These are phyloP conservation scores for Eolophus roseicapilla DNA, from an alignment of 2,113 vertebrate species.

Conservation along the genomic window DNA sequence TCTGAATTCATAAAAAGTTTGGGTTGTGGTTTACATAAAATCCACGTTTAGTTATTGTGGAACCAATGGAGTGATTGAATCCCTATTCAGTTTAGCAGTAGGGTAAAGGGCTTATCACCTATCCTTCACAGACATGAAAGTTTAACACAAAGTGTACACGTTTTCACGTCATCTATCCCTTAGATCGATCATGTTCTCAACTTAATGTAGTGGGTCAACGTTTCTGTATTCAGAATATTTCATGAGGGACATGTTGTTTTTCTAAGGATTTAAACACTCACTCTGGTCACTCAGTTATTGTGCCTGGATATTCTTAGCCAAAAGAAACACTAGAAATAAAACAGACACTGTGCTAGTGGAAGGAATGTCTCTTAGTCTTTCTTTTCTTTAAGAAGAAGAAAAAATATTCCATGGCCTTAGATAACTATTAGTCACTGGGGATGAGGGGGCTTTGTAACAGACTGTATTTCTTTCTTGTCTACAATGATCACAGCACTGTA, in stretches of 20 bases:
- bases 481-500: background rate
- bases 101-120: conserved; percentile 36
- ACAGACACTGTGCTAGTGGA: background rate
- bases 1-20: conserved; percentile 72
- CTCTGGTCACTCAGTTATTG: background rate
- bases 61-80: conserved; percentile 34
- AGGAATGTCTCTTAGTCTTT: background rate
- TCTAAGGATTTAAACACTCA: background rate
- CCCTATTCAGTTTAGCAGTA: background rate
- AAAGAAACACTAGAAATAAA: background rate
- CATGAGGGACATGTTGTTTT: background rate
- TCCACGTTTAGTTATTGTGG: conserved; percentile 64
- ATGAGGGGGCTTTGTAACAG: background rate
- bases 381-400: background rate
- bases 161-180: background rate
- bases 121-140: conserved; percentile 36
- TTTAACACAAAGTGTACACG: background rate
- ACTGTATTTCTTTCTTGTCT: background rate
- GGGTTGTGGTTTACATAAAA: conserved; percentile 53
- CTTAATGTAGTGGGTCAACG: background rate
- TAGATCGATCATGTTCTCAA: background rate
- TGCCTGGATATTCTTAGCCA: background rate
- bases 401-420: background rate
- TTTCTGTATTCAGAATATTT: background rate
- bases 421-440: background rate